These are phyloP conservation scores for Pocota personata DNA, from an alignment of 2,888 invertebrate species.

Conservation along the genomic window DNA sequence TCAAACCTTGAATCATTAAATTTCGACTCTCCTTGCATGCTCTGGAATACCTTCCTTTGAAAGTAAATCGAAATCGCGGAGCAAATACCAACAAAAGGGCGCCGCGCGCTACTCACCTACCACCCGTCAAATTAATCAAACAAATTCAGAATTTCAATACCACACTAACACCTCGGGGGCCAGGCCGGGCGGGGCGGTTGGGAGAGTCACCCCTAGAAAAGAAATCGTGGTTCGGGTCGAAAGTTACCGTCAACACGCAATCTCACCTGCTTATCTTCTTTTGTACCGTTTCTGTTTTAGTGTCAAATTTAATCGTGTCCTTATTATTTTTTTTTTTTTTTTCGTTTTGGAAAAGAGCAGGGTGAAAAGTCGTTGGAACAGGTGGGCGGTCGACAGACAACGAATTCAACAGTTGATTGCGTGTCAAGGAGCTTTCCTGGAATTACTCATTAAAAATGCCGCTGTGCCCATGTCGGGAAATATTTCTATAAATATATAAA, in stretches of 20 bases:
- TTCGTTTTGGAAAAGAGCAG: not conserved
- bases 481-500: conserved; percentile 48
- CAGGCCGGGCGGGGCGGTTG: not conserved
- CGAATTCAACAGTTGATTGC: conserved; percentile 70
- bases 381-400: conserved; percentile 6
- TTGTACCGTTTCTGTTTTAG: conserved; percentile 34
- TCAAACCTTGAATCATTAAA: conserved; percentile 61
- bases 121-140: conserved; percentile 63
- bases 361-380: not conserved
- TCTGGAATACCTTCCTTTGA: conserved; percentile 13
- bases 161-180: conserved; percentile 1
- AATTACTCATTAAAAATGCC: conserved; percentile 55
- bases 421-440: conserved; percentile 40
- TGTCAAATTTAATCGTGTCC: conserved; percentile 59
- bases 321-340: conserved; percentile 14
- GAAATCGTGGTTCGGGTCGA: not conserved
- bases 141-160: conserved; percentile 63
- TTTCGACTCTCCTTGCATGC: conserved; percentile 51
- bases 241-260: conserved; percentile 49
- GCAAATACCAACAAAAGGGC: conserved; percentile 53
- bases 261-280: conserved; percentile 44
- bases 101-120: conserved; percentile 22
- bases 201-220: not conserved
- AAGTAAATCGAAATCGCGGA: conserved; percentile 31
- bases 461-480: conserved; percentile 49